Conservation (phyloP, 2,888 invertebrate species). For the Sicus ferrugineus region DNA sequence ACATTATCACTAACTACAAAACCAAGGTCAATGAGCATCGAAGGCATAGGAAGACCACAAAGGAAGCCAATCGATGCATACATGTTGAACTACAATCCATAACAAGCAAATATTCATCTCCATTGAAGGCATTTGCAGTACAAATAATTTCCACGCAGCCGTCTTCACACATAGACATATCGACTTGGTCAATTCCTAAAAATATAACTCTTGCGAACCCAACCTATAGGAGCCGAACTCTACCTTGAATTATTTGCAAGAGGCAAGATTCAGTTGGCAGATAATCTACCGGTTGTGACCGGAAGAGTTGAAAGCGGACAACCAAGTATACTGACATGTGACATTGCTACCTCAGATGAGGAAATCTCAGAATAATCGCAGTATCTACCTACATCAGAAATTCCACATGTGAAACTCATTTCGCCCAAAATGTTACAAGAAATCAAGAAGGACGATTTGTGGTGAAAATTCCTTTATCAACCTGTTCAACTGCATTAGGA, state of each 20-base stretch:
- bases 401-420: not conserved
- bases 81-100: not conserved
- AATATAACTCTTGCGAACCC: not conserved
- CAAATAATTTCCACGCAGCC: conserved; percentile 2
- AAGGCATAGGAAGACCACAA: not conserved
- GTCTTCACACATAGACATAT: not conserved
- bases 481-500: not conserved
- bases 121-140: not conserved
- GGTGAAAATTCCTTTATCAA: not conserved
- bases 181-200: conserved; percentile 7
- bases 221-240: not conserved
- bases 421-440: not conserved
- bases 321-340: not conserved
- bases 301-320: not conserved
- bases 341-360: not conserved
- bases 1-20: not conserved
- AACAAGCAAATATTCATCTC: not conserved
- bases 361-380: not conserved
- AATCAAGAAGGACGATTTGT: not conserved
- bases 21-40: not conserved
- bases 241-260: not conserved
- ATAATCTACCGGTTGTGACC: not conserved
- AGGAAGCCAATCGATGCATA: not conserved
- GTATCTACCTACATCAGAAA: not conserved
- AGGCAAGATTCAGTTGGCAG: not conserved